Evolutionary conservation across 2,797 vertebrate genomes (phyloP), one percentile per base, ranked within the genome.

Genomic region (Cyclopterus lumpus): DNA sequence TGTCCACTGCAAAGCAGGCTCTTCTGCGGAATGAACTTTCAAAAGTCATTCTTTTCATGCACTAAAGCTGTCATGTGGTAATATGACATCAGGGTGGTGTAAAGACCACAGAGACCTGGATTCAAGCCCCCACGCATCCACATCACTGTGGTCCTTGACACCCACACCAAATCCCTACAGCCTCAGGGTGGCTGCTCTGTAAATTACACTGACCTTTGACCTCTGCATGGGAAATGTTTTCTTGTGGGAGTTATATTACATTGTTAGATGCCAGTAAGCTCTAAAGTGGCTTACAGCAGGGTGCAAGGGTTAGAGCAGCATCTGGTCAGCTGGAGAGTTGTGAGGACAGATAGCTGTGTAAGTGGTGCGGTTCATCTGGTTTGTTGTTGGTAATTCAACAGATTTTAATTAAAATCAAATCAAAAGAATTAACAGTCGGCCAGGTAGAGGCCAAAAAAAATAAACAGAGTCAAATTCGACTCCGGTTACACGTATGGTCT

Each of bases 131-230:
- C 4, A 28, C 67, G 42, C 32, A 54, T 60, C 51, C 57, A 40
- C 26, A 26, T 20, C 4, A 5, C 61, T 59, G 36, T 22, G 1
- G n/a, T 82, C 69, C 51, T 73, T 77, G 70, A 46, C 14, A 7
- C 30, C 30, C 51, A 26, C 49, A 20, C 11, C n/a, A 14, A 57
- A 67, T 60, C 32, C 63, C 20, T 4, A 7, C 18, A 24, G 42
- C 71, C 6, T 15, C 69, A 5, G 70, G 54, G 62, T 85, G 24
- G 15, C 73, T 75, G 57, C 49, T 77, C 75, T 58, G 22, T 30
- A 44, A 24, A n/a, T 4, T 26, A 84, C 65, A 75, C 28, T 15
- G 12, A 75, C 69, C 71, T 80, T 46, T 86, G 75, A 85, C 75
- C 79, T 84, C 53, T 59, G 22, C 8, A 8, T 60, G 22, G 74